A percentile compares a stretch with the other conserved stretches of the same genome.
These are phyloP conservation scores for Acinonyx jubatus DNA, from an alignment of 2,113 vertebrate species.

Conservation along the genomic window DNA sequence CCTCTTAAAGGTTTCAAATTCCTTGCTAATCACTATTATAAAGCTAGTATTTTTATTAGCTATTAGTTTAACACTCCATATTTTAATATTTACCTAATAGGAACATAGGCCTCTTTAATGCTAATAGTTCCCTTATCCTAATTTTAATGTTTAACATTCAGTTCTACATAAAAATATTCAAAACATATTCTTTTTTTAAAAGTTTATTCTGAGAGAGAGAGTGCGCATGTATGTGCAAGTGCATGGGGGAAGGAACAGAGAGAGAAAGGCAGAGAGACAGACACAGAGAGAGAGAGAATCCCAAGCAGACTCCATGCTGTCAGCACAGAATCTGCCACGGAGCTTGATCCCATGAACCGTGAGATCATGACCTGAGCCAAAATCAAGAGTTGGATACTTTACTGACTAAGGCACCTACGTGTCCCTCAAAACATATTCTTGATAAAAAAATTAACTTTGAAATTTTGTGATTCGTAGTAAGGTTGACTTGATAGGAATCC, in stretches of 20 bases:
- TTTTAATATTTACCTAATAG: not conserved
- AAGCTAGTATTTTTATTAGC: not conserved
- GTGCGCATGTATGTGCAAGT: too few relatives aligned
- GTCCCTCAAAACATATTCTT: not conserved
- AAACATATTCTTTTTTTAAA: not conserved
- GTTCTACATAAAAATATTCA: not conserved
- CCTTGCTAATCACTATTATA: not conserved
- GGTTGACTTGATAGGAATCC: not conserved
- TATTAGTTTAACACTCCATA: not conserved
- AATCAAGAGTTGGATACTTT: too few relatives aligned
- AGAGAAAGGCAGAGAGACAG: too few relatives aligned
- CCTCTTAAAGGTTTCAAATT: not conserved
- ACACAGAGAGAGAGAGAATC: too few relatives aligned
- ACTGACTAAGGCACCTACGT: too few relatives aligned
- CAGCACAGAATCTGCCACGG: too few relatives aligned
- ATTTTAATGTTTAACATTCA: not conserved
- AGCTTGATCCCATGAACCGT: too few relatives aligned
- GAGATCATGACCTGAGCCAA: too few relatives aligned
- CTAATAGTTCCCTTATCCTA: not conserved
- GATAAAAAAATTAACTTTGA: not conserved
- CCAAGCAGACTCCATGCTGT: too few relatives aligned
- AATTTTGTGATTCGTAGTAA: conserved; percentile 37
- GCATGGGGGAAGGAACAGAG: too few relatives aligned
- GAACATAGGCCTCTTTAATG: not conserved
- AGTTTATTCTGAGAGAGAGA: too few relatives aligned